These are phyloP conservation scores for Drosophila neoperkinsi DNA, from an alignment of 2,888 invertebrate genomes.

Conservation along the genomic window DNA sequence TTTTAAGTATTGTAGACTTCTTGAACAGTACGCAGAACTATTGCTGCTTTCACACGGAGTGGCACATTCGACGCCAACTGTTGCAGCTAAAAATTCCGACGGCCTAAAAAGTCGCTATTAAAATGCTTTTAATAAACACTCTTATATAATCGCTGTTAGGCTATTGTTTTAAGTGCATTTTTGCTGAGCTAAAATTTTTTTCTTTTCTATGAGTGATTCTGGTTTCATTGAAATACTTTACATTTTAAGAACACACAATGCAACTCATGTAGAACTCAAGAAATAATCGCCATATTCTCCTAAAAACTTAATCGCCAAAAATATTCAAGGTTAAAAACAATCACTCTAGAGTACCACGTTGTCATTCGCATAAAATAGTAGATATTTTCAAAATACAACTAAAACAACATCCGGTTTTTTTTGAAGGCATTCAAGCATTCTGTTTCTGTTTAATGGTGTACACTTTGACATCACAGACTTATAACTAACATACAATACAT, in stretches of 20 bases:
- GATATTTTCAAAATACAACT: background rate
- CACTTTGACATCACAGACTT: constrained; percentile 57
- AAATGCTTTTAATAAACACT: background rate
- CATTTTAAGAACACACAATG: background rate
- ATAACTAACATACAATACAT: constrained; percentile 42
- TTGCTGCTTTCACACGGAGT: background rate
- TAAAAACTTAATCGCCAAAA: background rate
- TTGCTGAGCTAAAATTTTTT: background rate
- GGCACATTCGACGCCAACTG: background rate
- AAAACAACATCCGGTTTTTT: background rate
- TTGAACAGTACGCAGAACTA: background rate
- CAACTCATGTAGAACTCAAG: background rate
- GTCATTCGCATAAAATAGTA: background rate
- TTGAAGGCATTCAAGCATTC: constrained; percentile 12
- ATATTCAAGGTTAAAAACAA: background rate
- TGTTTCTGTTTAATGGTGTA: constrained; percentile 40
- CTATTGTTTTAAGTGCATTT: background rate
- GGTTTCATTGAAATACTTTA: background rate
- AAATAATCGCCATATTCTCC: background rate
- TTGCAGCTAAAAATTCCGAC: background rate
- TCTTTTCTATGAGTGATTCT: background rate
- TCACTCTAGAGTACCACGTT: too few species aligned
- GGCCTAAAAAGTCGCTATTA: background rate
- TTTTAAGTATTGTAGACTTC: background rate
- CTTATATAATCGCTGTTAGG: background rate